Base-by-base conservation (phyloP, 2,113 vertebrate genomes). In the Pelecanoides urinatrix region DNA sequence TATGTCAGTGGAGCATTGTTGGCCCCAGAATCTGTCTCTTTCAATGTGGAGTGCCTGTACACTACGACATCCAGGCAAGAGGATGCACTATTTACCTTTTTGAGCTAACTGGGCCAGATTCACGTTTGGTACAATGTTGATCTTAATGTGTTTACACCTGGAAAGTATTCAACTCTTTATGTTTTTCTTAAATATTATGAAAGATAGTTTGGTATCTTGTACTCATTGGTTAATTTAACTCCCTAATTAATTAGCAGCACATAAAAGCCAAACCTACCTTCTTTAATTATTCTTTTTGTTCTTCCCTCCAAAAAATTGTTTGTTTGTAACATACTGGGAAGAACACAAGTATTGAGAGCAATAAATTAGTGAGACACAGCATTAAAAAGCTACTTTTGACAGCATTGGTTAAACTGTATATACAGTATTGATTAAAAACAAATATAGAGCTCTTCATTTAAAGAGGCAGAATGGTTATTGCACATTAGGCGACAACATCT, bases 11-110 rank as follows among this genome's bases (percentile, higher is more conserved):
- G 49, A 89, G 77, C 67, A 52, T 16, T 95, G 63, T 13, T 88
- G 83, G 78, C 91, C 96, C 65, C 78, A 89, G 76, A 82, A 88
- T 79, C 58, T 56, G 38, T 84, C 52, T 87, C 86, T 96, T 53
- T 76, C 78, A 88, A 62, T 14, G 29, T 86, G 68, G 53, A 86
- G 83, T 95, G 73, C 79, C 92, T 88, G 34, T 42, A 5, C 45
- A 13, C 77, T 44, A 7, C 4, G 14, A 45, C 74, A 77, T 70
- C 62, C 58, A 47, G 59, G 75, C 36, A 14, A 44, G 62, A 76
- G 58, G 77, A 73, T 81, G 63, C 40, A 63, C 32, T 88, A 13
- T 80, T 93, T 95, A 66, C 73, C 42, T 88, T 84, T 49, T 29
- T 38, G 52, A 84, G 44, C 68, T 87, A 86, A 81, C 32, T n/a